Conservation (phyloP, 2,113 vertebrate genomes). For the Meleagris gallopavo region DNA sequence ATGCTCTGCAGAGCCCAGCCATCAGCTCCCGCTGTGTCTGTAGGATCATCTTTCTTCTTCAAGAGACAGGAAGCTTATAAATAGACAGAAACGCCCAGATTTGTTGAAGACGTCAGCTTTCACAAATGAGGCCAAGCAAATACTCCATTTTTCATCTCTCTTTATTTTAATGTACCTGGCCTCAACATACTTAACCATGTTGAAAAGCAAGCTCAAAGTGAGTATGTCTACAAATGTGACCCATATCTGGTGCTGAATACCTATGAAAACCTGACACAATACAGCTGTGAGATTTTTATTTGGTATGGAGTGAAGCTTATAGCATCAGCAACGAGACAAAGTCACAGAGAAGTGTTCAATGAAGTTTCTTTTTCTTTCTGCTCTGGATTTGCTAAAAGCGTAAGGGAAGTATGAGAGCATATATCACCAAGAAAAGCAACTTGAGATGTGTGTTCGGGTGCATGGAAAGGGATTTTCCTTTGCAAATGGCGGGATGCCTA, state of each 20-base stretch:
- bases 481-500: background rate
- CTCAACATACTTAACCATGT: background rate
- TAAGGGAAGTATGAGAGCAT: background rate
- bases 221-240: background rate
- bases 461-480: background rate
- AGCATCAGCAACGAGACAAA: conserved; percentile 11
- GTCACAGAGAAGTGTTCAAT: background rate
- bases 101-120: background rate
- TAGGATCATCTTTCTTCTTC: background rate
- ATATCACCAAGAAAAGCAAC: background rate
- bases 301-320: background rate
- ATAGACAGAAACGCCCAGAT: background rate
- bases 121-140: background rate
- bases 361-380: background rate
- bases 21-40: background rate
- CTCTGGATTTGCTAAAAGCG: background rate
- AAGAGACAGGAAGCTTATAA: background rate
- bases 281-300: background rate
- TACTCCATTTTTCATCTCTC: background rate
- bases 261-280: background rate
- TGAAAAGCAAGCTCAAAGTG: background rate
- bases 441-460: background rate
- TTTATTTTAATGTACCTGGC: background rate
- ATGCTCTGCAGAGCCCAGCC: background rate
- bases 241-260: background rate